Evolutionary conservation across 1,140 invertebrate species (phyloP).

Genomic region (Danaus melanippus): DNA sequence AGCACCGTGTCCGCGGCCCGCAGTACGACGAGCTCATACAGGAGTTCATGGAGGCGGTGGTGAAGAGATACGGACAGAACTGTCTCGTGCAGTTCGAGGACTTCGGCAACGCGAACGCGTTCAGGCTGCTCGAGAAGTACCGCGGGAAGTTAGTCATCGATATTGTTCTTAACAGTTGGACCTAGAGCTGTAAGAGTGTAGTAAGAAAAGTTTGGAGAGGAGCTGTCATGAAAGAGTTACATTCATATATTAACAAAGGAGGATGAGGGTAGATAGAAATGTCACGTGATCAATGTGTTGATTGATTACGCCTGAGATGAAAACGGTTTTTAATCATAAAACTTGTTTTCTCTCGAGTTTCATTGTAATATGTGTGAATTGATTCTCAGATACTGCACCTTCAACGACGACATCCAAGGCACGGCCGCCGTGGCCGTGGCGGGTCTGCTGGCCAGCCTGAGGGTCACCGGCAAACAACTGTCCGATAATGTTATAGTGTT

Average conservation of each 20-base stretch:
- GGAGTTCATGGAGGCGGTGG: slow-evolving; percentile 96
- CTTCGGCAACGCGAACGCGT: slow-evolving; percentile 94
- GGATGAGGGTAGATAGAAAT: no score
- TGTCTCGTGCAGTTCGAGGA: slow-evolving; percentile 95
- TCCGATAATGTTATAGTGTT: slow-evolving; percentile 90
- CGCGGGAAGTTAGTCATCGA: slow-evolving; percentile 69
- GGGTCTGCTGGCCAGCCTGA: slow-evolving; percentile 87
- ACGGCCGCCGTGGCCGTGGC: slow-evolving; percentile 92
- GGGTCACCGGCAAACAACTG: slow-evolving; percentile 83
- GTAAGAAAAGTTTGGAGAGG: no score
- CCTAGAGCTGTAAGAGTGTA: no score
- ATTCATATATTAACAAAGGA: no score
- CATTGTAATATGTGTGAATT: neutral
- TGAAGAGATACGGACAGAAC: slow-evolving; percentile 87
- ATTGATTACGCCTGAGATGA: no score
- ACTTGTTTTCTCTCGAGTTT: neutral
- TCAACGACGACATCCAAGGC: slow-evolving; percentile 98
- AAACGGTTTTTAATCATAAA: no score
- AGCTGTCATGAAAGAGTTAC: no score
- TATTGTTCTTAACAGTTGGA: no score
- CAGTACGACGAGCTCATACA: slow-evolving; percentile 95
- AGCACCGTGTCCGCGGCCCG: slow-evolving; percentile 84
- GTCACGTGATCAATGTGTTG: no score
- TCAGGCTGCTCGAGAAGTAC: slow-evolving; percentile 89
- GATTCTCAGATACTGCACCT: slow-evolving; percentile 83